These are phyloP conservation scores for Mizuhopecten yessoensis DNA, from an alignment of 1,140 invertebrate genomes.

Conservation along the genomic window DNA sequence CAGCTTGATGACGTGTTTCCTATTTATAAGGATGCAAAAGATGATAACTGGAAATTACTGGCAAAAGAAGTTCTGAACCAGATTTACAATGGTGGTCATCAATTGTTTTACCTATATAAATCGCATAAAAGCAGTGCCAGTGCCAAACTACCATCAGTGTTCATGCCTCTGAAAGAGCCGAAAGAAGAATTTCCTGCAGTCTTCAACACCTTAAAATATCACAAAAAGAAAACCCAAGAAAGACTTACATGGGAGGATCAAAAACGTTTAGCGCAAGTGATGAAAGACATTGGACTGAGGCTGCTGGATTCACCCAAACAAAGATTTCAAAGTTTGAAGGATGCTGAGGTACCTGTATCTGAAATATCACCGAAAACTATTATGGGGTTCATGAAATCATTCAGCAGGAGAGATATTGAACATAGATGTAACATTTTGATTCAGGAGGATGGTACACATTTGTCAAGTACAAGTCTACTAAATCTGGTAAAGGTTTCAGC, in stretches of 20 bases:
- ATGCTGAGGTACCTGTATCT: conserved; percentile 36
- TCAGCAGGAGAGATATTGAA: neutral
- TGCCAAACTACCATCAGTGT: neutral
- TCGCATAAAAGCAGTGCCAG: no score
- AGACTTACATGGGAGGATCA: neutral
- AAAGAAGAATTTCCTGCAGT: neutral
- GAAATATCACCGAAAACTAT: conserved; percentile 45
- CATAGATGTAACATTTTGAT: conserved; percentile 15
- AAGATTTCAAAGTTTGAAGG: conserved; percentile 46
- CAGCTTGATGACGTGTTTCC: conserved; percentile 62
- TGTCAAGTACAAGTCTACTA: conserved; percentile 49
- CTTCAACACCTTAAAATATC: conserved; percentile 49
- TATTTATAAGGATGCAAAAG: neutral
- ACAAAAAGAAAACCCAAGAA: no score
- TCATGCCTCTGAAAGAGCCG: neutral
- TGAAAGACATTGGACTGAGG: conserved; percentile 55
- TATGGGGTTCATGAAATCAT: conserved; percentile 56
- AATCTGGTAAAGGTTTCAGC: neutral
- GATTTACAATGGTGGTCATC: neutral
- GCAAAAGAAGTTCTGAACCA: neutral
- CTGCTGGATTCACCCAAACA: conserved; percentile 48
- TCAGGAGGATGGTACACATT: neutral
- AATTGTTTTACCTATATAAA: neutral
- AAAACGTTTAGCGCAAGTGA: neutral
- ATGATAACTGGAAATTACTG: conserved; percentile 56